Percentiles rank a stretch among this genome's conserved stretches.
phyloP scores from a whole-genome alignment of 2,797 vertebrate genomes.

The Tachyglossus aculeatus region DNA sequence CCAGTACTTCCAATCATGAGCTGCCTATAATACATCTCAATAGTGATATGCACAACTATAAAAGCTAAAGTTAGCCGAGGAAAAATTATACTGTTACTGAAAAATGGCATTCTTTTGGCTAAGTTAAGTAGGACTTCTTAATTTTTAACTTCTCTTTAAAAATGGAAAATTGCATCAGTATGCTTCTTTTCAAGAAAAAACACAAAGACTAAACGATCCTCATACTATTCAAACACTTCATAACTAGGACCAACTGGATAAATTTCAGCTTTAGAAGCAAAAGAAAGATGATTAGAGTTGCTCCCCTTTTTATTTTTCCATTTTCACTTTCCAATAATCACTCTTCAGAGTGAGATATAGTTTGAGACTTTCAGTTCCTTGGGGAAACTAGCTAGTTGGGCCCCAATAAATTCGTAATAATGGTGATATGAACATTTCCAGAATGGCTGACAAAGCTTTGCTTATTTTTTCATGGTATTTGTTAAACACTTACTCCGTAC shows the following conservation, averaged over 20 bases:
- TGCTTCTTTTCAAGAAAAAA: not conserved
- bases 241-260: not conserved
- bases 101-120: not conserved
- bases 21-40: not conserved
- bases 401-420: constrained; percentile 50
- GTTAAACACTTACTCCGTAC: too few species aligned
- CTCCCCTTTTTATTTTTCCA: constrained; percentile 40
- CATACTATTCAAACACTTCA: not conserved
- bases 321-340: constrained; percentile 46
- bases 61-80: not conserved
- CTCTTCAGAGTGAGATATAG: constrained; percentile 30
- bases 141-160: not conserved
- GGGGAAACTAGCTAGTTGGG: constrained; percentile 42
- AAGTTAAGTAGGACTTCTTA: not conserved
- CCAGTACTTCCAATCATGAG: too few species aligned
- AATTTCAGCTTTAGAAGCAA: constrained; percentile 21
- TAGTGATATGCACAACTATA: not conserved
- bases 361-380: constrained; percentile 48
- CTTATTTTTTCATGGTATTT: too few species aligned
- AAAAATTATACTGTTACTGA: not conserved
- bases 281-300: constrained; percentile 38
- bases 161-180: not conserved
- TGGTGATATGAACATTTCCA: constrained; percentile 43
- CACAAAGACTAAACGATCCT: not conserved
- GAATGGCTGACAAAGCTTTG: constrained; percentile 16